These are phyloP conservation scores for Lithobates sylvaticus DNA, from an alignment of 2,797 vertebrate species.

Conservation along the genomic window DNA sequence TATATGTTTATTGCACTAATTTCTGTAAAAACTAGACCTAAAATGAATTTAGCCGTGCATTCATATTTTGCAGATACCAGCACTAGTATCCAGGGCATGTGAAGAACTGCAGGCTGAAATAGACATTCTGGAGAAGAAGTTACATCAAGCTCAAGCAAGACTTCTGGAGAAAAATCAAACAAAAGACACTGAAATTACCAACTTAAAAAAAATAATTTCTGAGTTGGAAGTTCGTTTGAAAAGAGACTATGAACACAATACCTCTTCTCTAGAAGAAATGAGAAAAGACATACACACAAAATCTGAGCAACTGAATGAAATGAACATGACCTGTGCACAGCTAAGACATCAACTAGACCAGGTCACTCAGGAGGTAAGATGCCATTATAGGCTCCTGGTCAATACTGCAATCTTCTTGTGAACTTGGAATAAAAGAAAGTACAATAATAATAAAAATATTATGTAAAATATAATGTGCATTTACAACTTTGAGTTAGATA, in stretches of 20 bases:
- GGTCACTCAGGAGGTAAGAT: conserved; percentile 83
- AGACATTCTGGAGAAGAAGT: conserved; percentile 71
- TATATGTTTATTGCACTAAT: neutral
- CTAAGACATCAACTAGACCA: conserved; percentile 75
- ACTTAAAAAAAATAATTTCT: conserved; percentile 71
- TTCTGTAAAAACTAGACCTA: neutral
- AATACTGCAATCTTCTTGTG: neutral
- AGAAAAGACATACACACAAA: conserved; percentile 77
- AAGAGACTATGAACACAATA: conserved; percentile 73
- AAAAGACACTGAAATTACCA: conserved; percentile 74
- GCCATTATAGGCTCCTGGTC: neutral
- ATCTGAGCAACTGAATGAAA: conserved; percentile 78
- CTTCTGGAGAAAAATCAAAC: conserved; percentile 74
- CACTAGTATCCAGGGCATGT: conserved; percentile 74
- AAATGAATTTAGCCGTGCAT: neutral
- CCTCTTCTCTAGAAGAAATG: conserved; percentile 69
- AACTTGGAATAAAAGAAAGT: neutral
- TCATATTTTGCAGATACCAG: conserved; percentile 72
- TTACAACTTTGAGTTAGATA: neutral
- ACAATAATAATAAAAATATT: neutral
- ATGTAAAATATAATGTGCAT: neutral
- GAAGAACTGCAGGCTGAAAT: conserved; percentile 74
- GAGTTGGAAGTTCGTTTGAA: conserved; percentile 74
- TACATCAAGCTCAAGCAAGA: conserved; percentile 68
- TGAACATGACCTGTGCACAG: conserved; percentile 74